Evolutionary conservation across 2,888 invertebrate genomes (phyloP), one percentile per base, ranked within the genome.

Genomic region (Brachypalpus laphriformis): DNA sequence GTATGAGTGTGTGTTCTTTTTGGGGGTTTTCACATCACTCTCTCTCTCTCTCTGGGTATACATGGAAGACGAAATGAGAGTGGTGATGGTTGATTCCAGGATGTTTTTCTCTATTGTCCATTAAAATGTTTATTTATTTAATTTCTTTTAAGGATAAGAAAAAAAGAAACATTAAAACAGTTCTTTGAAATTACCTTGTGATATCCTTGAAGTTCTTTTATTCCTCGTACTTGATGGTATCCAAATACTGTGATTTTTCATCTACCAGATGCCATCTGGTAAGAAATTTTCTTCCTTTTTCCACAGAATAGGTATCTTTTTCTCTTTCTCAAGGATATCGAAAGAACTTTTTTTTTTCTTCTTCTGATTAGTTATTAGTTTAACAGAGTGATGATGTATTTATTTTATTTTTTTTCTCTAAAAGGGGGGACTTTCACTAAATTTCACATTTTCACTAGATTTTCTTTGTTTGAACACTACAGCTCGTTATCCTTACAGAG

Each of bases 231-330:
- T 16, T 22, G 56, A 71, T 65, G 76, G 40, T 82, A 76, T 82
- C 82, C 76, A 34, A 65, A 63, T 47, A 56, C 31, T 70, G 20
- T 63, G 49, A 76, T 51, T 54, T 54, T 34, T 82, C 70, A 82
- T 65, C 20, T 71, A 51, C 63, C 47, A 65, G 70, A 82, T 82
- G 65, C 76, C 82, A 82, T 82, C 82, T 82, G 76, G 82, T 68
- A 63, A 51, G 20, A 51, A 42, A 28, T 54, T 47, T 25, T 40
- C 49, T 54, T n/a, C 34, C 3, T 20, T 3, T 18, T 20, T 47
- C 34, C 25, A 40, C 40, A 28, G n/a, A 5, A 37, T 34, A 47
- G 61, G 18, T 63, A 34, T 63, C 42, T 20, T 47, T 47, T 37
- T 7, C 5, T 66, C 5, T 80, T 81, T 68, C 40, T 51, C 61